Conservation (phyloP, 2,113 vertebrate genomes). For the Phaethon lepturus region DNA sequence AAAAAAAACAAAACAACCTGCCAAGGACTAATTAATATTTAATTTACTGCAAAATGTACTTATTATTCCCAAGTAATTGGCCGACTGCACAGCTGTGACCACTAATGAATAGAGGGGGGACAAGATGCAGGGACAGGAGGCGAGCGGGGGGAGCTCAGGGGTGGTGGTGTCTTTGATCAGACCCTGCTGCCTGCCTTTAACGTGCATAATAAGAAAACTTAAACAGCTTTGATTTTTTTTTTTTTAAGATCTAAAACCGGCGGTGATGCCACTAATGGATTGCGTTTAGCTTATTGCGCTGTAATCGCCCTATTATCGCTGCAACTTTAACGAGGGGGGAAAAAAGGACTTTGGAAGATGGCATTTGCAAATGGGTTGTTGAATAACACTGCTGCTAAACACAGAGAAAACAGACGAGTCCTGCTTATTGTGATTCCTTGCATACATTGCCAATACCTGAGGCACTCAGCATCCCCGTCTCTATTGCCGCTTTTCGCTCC, state of each 20-base stretch:
- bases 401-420: neutral
- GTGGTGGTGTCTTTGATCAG: conserved; percentile 60
- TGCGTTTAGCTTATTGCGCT: conserved; percentile 62
- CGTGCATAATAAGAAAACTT: conserved; percentile 70
- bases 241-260: conserved; percentile 31
- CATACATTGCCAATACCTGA: conserved; percentile 54
- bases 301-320: conserved; percentile 64
- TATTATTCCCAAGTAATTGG: conserved; percentile 79
- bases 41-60: conserved; percentile 81
- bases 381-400: conserved; percentile 43
- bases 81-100: conserved; percentile 75
- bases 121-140: conserved; percentile 29
- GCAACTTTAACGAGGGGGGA: conserved; percentile 46
- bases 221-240: conserved; percentile 52
- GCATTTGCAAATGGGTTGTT: conserved; percentile 59
- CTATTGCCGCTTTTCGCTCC: neutral
- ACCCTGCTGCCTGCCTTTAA: conserved; percentile 43
- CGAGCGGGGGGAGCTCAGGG: neutral
- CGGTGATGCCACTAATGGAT: conserved; percentile 55
- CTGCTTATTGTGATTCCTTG: conserved; percentile 56
- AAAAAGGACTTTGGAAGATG: conserved; percentile 45
- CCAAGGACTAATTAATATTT: conserved; percentile 80
- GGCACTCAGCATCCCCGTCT: conserved; percentile 44
- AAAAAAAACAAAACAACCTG: neutral
- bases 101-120: conserved; percentile 71